Evolutionary conservation across 2,797 vertebrate genomes (phyloP), one percentile per base, ranked within the genome.

Genomic region (Erethizon dorsatum): DNA sequence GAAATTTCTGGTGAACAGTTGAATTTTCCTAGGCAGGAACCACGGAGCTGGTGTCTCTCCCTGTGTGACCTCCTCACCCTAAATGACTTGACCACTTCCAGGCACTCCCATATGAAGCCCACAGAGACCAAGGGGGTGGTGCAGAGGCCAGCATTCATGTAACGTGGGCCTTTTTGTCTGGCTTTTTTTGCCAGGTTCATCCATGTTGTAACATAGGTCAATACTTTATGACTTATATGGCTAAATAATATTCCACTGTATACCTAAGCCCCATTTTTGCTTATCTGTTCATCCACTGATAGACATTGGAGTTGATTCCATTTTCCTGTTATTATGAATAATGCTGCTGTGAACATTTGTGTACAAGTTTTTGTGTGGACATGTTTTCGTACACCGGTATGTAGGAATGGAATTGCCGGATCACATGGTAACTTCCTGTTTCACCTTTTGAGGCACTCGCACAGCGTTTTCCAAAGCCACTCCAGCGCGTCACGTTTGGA

Each of bases 391-490:
- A 17, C 52, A 41, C 18, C n/a, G 6, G n/a, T 37, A 6, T 26
- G 1, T 82, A 57, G 26, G 12, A 54, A 5, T 89, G 13, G 41
- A 93, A 78, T 82, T 67, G 14, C 75, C 80, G 15, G 18, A 33
- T 69, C 22, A 52, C 73, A 79, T 50, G 71, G 18, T 50, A 90
- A 83, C 67, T 88, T 88, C 85, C 9, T 31, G 41, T 47, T 45
- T 28, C 90, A 92, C 65, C 57, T 85, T 96, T 90, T 91, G 71
- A 91, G 28, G 69, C 91, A 33, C 24, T 59, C 37, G 33, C 33
- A n/a, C 45, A 65, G 56, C 41, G 33, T 67, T 94, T 96, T 82
- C 18, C 15, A 69, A 91, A 95, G 41, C 54, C 59, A n/a, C 33
- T 24, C 2, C 26, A 61, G 17, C 18, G 28, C 89, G 61, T 65